Evolutionary conservation across 2,888 invertebrate species (phyloP).

Genomic region (Alitta virens): DNA sequence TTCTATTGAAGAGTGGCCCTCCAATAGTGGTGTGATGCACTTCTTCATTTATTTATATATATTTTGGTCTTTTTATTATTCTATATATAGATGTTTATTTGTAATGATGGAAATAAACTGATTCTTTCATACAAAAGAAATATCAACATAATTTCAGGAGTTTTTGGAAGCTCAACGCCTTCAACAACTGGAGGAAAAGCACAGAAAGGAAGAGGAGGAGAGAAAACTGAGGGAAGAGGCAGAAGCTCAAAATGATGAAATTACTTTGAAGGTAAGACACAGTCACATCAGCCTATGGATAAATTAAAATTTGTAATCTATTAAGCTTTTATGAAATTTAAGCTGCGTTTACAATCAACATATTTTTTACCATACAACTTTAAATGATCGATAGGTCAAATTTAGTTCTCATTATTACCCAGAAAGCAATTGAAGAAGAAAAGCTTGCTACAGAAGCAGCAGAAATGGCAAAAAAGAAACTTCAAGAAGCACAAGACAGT

Average conservation of each 20-base stretch:
- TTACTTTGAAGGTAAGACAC: constrained; percentile 16
- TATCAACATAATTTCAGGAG: constrained; percentile 12
- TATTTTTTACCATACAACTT: neutral
- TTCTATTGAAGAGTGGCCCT: too few species aligned
- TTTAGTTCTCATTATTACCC: neutral
- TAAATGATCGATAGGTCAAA: too few species aligned
- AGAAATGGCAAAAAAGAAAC: constrained; percentile 19
- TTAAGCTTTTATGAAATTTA: neutral
- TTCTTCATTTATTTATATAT: too few species aligned
- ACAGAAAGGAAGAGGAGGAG: constrained; percentile 22
- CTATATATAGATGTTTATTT: neutral
- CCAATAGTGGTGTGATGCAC: too few species aligned
- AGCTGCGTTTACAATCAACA: neutral
- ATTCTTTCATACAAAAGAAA: neutral
- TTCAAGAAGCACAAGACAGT: constrained; percentile 38
- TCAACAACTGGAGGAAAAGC: constrained; percentile 12
- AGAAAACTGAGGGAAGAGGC: constrained; percentile 16
- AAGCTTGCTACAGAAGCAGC: constrained; percentile 23
- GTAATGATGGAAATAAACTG: neutral
- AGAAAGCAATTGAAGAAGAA: constrained; percentile 24
- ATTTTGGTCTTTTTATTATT: too few species aligned
- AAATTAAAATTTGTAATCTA: too few species aligned
- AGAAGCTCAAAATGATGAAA: constrained; percentile 24
- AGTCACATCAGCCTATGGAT: too few species aligned
- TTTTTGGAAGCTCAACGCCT: constrained; percentile 12